phyloP scores from a whole-genome alignment of 2,113 vertebrate species.

The Saimiri boliviensis region DNA sequence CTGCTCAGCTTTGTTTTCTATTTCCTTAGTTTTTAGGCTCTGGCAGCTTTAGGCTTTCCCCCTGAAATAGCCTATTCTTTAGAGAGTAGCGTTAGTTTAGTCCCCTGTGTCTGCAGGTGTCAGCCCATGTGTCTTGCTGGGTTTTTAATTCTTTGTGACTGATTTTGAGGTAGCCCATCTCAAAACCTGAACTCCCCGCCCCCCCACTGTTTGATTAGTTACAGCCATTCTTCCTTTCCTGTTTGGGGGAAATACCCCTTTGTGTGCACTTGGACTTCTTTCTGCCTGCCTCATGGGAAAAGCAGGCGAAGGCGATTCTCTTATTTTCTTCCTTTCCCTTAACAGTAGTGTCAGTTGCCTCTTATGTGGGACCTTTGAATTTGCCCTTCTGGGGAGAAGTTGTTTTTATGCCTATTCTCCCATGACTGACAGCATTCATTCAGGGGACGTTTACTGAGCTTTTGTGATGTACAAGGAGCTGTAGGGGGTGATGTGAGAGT shows the following conservation, averaged over 20 bases:
- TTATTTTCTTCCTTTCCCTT: not conserved
- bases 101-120: not conserved
- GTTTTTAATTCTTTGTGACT: not conserved
- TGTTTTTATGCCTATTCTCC: not conserved
- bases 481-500: not conserved
- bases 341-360: not conserved
- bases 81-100: not conserved
- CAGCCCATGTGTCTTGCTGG: not conserved
- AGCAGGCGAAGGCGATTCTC: not conserved
- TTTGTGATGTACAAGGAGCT: not conserved
- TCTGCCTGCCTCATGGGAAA: not conserved
- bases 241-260: not conserved
- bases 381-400: conserved; percentile 1
- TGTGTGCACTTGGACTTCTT: not conserved
- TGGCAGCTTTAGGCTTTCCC: not conserved
- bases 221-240: not conserved
- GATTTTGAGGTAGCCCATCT: not conserved
- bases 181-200: too few relatives aligned
- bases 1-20: not conserved
- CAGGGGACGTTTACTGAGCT: not conserved
- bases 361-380: not conserved
- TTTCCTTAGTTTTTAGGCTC: not conserved
- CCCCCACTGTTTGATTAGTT: not conserved
- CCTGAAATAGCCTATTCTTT: not conserved
- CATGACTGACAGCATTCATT: not conserved